phyloP scores from a whole-genome alignment of 2,113 vertebrate genomes.

The Alouatta palliata region DNA sequence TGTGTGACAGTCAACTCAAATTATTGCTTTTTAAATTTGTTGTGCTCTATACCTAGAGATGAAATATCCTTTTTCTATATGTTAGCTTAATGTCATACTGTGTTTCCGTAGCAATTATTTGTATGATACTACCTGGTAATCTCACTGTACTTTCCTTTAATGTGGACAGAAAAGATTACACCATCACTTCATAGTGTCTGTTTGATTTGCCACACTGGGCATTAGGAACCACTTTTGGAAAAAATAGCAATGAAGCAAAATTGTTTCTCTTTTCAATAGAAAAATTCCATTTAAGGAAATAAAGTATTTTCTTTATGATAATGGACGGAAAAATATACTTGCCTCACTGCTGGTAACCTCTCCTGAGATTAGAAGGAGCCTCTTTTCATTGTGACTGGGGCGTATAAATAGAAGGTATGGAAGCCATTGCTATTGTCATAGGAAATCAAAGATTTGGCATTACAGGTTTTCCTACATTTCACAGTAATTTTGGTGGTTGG shows the following conservation, averaged over 20 bases:
- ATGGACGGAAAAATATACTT: background rate
- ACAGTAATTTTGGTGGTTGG: background rate
- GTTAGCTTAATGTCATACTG: background rate
- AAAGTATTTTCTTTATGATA: background rate
- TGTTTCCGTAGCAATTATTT: background rate
- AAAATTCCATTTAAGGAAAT: background rate
- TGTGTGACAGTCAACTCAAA: background rate
- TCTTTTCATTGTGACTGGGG: background rate
- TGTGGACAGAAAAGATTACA: background rate
- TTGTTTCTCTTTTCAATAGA: background rate
- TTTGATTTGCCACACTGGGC: background rate
- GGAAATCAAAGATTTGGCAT: background rate
- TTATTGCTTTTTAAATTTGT: background rate
- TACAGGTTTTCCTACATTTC: background rate
- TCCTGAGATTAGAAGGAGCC: background rate
- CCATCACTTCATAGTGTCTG: background rate
- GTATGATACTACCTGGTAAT: background rate
- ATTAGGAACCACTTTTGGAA: background rate
- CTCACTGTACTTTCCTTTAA: background rate
- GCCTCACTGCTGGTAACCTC: background rate
- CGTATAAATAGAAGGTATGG: background rate
- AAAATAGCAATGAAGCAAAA: background rate
- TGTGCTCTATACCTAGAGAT: background rate
- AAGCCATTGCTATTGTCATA: background rate
- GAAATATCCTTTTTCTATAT: background rate